Conservation (phyloP, 2,113 vertebrate species). For the Panthera uncia region DNA sequence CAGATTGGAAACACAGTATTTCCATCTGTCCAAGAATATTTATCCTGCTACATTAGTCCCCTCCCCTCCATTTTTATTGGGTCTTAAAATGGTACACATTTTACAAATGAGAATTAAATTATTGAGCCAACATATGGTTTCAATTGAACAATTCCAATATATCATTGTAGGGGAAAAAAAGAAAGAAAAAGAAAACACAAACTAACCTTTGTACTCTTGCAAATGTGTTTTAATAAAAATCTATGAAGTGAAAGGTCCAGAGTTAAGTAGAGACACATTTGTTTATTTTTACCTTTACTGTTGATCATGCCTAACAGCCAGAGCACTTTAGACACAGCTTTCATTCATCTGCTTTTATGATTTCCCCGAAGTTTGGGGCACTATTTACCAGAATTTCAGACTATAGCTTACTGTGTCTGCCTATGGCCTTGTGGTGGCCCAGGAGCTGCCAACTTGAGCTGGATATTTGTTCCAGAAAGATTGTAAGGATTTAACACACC, state of each 20-base stretch:
- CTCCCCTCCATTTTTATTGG: constrained; percentile 45
- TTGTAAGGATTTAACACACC: background rate
- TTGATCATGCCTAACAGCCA: constrained; percentile 71
- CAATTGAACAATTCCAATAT: constrained; percentile 70
- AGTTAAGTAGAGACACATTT: constrained; percentile 73
- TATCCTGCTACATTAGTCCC: constrained; percentile 28
- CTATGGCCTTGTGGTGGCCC: background rate
- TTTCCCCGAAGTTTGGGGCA: constrained; percentile 37
- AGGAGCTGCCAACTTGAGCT: background rate
- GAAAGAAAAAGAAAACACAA: constrained; percentile 56
- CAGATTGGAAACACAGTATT: constrained; percentile 56
- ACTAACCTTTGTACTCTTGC: constrained; percentile 58
- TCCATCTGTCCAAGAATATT: constrained; percentile 37
- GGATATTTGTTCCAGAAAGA: constrained; percentile 43
- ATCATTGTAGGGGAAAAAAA: constrained; percentile 60
- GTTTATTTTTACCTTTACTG: constrained; percentile 78
- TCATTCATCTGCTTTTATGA: constrained; percentile 82
- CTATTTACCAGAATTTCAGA: constrained; percentile 68
- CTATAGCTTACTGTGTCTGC: constrained; percentile 67
- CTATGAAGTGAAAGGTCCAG: constrained; percentile 50
- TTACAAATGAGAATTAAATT: constrained; percentile 58
- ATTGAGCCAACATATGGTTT: constrained; percentile 78
- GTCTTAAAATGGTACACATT: constrained; percentile 71
- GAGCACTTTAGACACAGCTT: constrained; percentile 72
- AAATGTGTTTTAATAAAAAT: constrained; percentile 80